phyloP scores from a whole-genome alignment of 1,140 invertebrate genomes.

The Drosophila micromelanica region DNA sequence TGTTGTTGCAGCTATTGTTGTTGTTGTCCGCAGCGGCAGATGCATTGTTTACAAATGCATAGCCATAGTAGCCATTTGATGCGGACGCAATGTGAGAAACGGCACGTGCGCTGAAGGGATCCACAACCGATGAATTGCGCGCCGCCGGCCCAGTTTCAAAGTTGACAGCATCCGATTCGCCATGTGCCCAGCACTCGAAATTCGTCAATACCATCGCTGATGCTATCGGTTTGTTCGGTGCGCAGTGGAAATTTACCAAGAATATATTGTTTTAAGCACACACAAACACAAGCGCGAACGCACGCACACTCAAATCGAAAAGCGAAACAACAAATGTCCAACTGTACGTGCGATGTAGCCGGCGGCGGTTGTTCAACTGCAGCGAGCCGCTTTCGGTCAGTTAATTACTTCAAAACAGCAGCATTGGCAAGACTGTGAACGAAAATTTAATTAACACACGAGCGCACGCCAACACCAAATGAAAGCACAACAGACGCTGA shows the following conservation, averaged over 20 bases:
- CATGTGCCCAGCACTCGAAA: slow-evolving; percentile 84
- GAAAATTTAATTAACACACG: slow-evolving; percentile 70
- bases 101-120: slow-evolving; percentile 77
- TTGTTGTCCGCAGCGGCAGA: slow-evolving; percentile 44
- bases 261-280: slow-evolving; percentile 33
- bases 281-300: slow-evolving; percentile 38
- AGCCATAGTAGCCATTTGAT: slow-evolving; percentile 71
- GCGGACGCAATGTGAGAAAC: slow-evolving; percentile 64
- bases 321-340: slow-evolving; percentile 30
- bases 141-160: slow-evolving; percentile 53
- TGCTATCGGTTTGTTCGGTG: slow-evolving; percentile 30
- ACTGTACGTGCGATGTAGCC: slow-evolving; percentile 39
- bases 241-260: slow-evolving; percentile 77
- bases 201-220: slow-evolving; percentile 78
- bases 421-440: slow-evolving; percentile 56
- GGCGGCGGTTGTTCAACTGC: slow-evolving; percentile 43
- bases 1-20: slow-evolving; percentile 56
- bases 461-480: slow-evolving; percentile 19
- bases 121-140: slow-evolving; percentile 42
- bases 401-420: slow-evolving; percentile 67
- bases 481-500: slow-evolving; percentile 52
- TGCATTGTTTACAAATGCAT: slow-evolving; percentile 64
- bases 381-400: slow-evolving; percentile 39
- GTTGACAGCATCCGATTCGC: slow-evolving; percentile 56
- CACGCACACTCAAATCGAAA: slow-evolving; percentile 35